Percentiles rank a stretch among this genome's conserved stretches.
These are phyloP conservation scores for Epinephelus cyanopodus DNA, from an alignment of 2,113 vertebrate genomes.

Conservation along the genomic window DNA sequence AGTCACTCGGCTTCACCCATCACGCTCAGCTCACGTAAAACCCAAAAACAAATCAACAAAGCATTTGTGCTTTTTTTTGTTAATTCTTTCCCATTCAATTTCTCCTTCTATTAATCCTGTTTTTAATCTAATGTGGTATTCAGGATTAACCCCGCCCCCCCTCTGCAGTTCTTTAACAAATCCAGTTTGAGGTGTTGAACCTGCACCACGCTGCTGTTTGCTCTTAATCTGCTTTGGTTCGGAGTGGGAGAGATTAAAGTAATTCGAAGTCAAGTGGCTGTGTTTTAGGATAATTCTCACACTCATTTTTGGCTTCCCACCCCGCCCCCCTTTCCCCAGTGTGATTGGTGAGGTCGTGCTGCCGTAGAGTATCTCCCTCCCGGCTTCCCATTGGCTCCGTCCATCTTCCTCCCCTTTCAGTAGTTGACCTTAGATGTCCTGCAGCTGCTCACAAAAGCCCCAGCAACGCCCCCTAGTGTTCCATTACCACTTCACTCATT, in stretches of 20 bases:
- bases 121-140: constrained; percentile 47
- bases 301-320: constrained; percentile 19
- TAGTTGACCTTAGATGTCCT: constrained; percentile 77
- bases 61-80: constrained; percentile 23
- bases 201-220: constrained; percentile 24
- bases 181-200: constrained; percentile 27
- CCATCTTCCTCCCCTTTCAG: constrained; percentile 31
- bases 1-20: constrained; percentile 73
- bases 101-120: constrained; percentile 24
- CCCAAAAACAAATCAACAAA: constrained; percentile 10
- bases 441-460: constrained; percentile 59
- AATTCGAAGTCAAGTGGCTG: constrained; percentile 40
- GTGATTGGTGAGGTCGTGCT: constrained; percentile 77
- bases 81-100: constrained; percentile 24
- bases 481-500: constrained; percentile 51
- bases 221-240: constrained; percentile 49
- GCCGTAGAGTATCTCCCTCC: constrained; percentile 21
- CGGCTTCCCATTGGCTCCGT: constrained; percentile 63
- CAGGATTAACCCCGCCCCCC: constrained; percentile 8
- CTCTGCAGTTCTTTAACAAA: constrained; percentile 27
- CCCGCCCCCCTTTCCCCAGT: neutral
- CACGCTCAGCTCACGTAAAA: constrained; percentile 40
- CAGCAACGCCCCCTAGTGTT: constrained; percentile 68
- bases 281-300: constrained; percentile 15
- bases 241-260: constrained; percentile 24